These are phyloP conservation scores for Lophotriccus pileatus DNA, from an alignment of 2,797 vertebrate species.

Conservation along the genomic window DNA sequence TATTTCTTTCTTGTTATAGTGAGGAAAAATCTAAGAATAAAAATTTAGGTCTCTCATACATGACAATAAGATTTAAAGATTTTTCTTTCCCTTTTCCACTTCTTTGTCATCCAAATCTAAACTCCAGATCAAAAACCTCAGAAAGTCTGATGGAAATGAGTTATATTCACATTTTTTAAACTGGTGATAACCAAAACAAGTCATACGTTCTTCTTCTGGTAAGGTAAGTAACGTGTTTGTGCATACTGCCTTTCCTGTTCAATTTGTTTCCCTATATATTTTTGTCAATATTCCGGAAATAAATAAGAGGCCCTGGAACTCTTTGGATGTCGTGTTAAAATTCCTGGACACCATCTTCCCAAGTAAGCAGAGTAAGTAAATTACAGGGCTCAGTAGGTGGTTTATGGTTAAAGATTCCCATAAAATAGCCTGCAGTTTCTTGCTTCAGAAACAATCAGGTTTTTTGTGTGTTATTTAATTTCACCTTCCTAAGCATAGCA, in stretches of 20 bases:
- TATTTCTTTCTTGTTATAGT: not conserved
- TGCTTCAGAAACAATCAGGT: not conserved
- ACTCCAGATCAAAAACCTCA: not conserved
- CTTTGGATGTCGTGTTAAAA: constrained; percentile 10
- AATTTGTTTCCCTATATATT: not conserved
- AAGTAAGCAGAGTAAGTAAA: constrained; percentile 20
- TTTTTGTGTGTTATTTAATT: not conserved
- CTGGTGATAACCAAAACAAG: not conserved
- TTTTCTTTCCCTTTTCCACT: not conserved
- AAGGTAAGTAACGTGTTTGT: not conserved
- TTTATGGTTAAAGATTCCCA: constrained; percentile 49
- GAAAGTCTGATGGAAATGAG: not conserved
- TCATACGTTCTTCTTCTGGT: not conserved
- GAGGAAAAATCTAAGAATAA: not conserved
- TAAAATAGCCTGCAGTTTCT: constrained; percentile 32
- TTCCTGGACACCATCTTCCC: not conserved
- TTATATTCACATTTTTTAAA: not conserved
- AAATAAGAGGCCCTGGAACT: constrained; percentile 2
- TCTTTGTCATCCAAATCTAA: not conserved
- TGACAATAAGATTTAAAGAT: not conserved
- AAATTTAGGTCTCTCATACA: not conserved
- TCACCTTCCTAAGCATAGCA: not conserved
- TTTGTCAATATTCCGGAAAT: constrained; percentile 44
- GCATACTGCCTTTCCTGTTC: not conserved
- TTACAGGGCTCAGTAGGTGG: constrained; percentile 14